Conservation (phyloP, 2,888 invertebrate species). For the Drosophila austrosaltans region DNA sequence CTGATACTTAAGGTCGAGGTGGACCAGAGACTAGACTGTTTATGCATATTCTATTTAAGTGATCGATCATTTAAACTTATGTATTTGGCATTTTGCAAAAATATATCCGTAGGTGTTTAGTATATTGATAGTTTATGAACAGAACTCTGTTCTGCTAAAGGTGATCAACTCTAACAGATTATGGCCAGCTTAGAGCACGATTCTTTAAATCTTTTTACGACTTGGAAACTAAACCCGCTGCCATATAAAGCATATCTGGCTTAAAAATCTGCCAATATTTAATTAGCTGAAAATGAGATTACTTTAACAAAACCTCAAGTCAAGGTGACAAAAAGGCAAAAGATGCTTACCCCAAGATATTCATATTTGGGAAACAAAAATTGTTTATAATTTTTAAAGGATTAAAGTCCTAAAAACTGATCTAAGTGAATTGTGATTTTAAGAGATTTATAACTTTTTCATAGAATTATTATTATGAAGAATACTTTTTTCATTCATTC, state of each 20-base stretch:
- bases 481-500: no score
- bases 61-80: slow-evolving; percentile 33
- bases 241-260: slow-evolving; percentile 1
- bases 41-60: slow-evolving; percentile 33
- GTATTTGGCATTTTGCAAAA: slow-evolving; percentile 30
- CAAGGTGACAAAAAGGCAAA: background rate
- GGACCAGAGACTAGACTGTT: slow-evolving; percentile 39
- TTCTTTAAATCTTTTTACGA: slow-evolving; percentile 8
- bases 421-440: background rate
- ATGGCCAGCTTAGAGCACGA: slow-evolving; percentile 1
- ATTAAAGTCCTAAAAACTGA: background rate
- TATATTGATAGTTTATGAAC: slow-evolving; percentile 7
- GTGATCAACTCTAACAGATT: slow-evolving; percentile 8
- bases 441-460: no score
- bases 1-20: slow-evolving; percentile 40
- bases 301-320: background rate
- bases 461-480: no score
- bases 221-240: background rate
- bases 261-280: background rate
- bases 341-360: background rate
- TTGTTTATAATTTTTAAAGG: background rate
- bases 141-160: slow-evolving; percentile 9
- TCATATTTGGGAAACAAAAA: background rate
- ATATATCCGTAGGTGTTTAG: slow-evolving; percentile 33
- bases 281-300: background rate